A percentile compares a stretch with the other conserved stretches of the same genome.
Evolutionary conservation across 1,140 invertebrate species (phyloP).

Genomic region (Hylaeus anthracinus): DNA sequence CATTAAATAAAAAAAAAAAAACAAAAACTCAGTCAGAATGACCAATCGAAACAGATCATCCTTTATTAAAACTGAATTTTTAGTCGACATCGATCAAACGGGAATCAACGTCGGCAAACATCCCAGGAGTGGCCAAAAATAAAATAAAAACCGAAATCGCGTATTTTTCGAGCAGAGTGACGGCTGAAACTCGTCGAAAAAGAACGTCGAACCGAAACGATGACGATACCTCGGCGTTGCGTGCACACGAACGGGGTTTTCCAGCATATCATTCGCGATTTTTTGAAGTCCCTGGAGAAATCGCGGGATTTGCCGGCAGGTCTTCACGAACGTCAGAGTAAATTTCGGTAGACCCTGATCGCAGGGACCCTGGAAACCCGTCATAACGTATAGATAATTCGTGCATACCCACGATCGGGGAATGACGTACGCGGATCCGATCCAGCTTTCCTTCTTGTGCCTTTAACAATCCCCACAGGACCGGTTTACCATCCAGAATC

Average conservation of each 20-base stretch:
- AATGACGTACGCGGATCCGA: constrained; percentile 38
- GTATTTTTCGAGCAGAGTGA: too few species aligned
- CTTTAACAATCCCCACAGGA: constrained; percentile 34
- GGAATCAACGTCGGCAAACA: too few species aligned
- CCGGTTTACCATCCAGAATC: constrained; percentile 3
- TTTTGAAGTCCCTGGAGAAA: constrained; percentile 76
- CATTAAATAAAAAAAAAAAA: too few species aligned
- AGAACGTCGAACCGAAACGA: too few species aligned
- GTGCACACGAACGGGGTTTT: constrained; percentile 46
- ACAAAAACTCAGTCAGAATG: too few species aligned
- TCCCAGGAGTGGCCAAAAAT: too few species aligned
- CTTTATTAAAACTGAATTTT: too few species aligned
- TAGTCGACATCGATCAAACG: too few species aligned
- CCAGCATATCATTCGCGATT: constrained; percentile 76
- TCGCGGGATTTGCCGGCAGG: constrained; percentile 72
- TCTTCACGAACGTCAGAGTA: constrained; percentile 62
- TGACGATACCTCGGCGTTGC: constrained; percentile 52
- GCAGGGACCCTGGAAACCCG: constrained; percentile 9
- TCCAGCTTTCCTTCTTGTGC: constrained; percentile 21
- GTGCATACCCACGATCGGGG: background rate
- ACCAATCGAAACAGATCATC: too few species aligned
- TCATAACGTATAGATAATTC: constrained; percentile 58
- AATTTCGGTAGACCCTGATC: constrained; percentile 62
- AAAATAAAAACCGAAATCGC: too few species aligned
- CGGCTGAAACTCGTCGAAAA: too few species aligned